Evolutionary conservation across 1,140 invertebrate genomes (phyloP), one percentile per base, ranked within the genome.

Genomic region (Nylanderia fulva): DNA sequence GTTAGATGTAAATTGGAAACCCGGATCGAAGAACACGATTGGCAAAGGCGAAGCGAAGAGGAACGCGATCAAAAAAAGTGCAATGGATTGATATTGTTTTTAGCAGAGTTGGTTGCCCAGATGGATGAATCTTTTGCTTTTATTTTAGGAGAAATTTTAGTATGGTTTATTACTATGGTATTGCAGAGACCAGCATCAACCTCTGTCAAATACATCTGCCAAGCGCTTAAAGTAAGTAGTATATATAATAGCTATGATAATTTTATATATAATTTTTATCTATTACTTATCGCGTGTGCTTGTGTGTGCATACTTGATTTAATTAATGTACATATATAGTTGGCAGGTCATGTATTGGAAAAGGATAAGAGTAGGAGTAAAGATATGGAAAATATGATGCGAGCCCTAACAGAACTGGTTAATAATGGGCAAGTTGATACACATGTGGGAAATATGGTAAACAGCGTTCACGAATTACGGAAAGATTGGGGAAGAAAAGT

Each of bases 131-230:
- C 83, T 0, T 89, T 91, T 2, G 88, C 92, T 33, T 91, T 92
- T 18, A 83, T 68, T 18, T 77, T 95, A 52, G 94, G 94, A 48
- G 94, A 94, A 85, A 75, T 94, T 52, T 89, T 95, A 54, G 91
- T 94, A 66, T 86, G 91, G 36, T 80, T 94, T 24, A 95, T 95
- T 45, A 92, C 91, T n/a, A 91, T 85, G 15, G 90, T 93, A 27
- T 42, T 95, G 4, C 86, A 92, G 6, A 94, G 92, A 85, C 94
- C 94, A n/a, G 93, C 90, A 1, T 91, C 91, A 0, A 95, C 90
- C 66, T 94, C 94, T 15, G 93, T 93, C 6, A 95, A 95, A 86
- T 93, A 94, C 75, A 94, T 95, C 56, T 95, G 95, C 69, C 95
- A 95, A 88, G 94, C 95, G 15, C 88, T 95, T 2, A 95, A 95